Base-by-base conservation (phyloP, 2,888 invertebrate genomes). In the Fissipunctia ypsillon region DNA sequence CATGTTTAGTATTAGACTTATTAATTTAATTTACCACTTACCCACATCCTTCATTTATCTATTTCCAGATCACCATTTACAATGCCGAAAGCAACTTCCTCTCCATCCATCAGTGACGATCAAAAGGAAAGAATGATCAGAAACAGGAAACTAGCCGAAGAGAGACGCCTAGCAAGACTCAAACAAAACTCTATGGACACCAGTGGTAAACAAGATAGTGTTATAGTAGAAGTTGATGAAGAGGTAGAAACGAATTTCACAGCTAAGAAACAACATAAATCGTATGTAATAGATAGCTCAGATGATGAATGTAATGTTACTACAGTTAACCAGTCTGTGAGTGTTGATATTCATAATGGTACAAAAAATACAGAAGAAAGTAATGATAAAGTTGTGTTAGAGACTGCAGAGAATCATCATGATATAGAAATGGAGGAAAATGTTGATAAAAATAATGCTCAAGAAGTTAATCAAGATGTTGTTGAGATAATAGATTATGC, bases 71-170 rank as follows among this genome's bases (percentile, higher is more conserved):
- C 92, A 59, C 86, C 86, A 22, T 70, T 91, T 22, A 84, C 86
- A 59, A 90, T 92, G 88, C 94, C 94, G 3, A 95, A 94, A 91
- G 93, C 91, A 5, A 92, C 93, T n/a, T 94, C 95, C n/a, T 96
- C 95, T 0, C 95, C 95, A 0, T 95, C 95, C 10, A 95, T 96
- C 60, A 96, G 91, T 52, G 96, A 97, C 1, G 98, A 97, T 80
- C 97, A 97, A 88, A 96, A 96, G 84, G 97, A 97, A 68, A 96
- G 97, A 87, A 97, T 98, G 93, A 96, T 98, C 38, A 96, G 96
- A 83, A 98, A 98, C 89, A 96, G 97, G 67, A 95, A 96, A 85
- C 80, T 97, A 61, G 98, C 98, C 0, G 96, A 97, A 91, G 97
- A 98, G 89, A 96, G 97, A 80, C 93, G 97, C 66, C 94, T 97